These are phyloP conservation scores for Augiades crinisus DNA, from an alignment of 2,888 invertebrate genomes.

Conservation along the genomic window DNA sequence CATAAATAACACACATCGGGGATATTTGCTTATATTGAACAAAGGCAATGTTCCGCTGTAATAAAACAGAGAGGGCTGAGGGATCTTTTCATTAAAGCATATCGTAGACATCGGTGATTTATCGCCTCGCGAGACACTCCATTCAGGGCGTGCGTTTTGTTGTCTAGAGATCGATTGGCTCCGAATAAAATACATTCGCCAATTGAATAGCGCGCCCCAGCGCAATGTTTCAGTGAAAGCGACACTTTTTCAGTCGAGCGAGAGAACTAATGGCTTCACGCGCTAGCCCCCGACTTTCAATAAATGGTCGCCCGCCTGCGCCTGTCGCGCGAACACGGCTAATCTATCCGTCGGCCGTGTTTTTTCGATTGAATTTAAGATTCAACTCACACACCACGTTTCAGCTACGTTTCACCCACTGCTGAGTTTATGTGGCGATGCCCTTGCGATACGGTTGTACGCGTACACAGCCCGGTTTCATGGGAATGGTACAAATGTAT, in stretches of 20 bases:
- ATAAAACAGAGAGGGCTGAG: slow-evolving; percentile 59
- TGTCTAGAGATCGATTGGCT: slow-evolving; percentile 74
- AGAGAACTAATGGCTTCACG: slow-evolving; percentile 72
- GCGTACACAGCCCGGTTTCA: slow-evolving; percentile 1
- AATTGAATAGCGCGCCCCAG: slow-evolving; percentile 69
- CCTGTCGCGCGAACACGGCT: slow-evolving; percentile 47
- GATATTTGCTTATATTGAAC: slow-evolving; percentile 28
- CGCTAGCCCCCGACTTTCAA: slow-evolving; percentile 71
- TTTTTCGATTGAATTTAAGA: slow-evolving; percentile 32
- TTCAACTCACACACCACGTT: slow-evolving; percentile 21
- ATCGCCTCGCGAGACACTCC: slow-evolving; percentile 72
- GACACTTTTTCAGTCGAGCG: slow-evolving; percentile 72
- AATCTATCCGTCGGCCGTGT: slow-evolving; percentile 48
- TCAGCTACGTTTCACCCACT: slow-evolving; percentile 10
- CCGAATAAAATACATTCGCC: slow-evolving; percentile 75
- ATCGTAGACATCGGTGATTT: slow-evolving; percentile 70
- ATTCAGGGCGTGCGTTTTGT: slow-evolving; percentile 73
- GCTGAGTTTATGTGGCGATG: not conserved
- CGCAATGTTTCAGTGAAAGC: slow-evolving; percentile 72
- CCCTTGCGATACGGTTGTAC: not conserved
- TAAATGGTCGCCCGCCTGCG: slow-evolving; percentile 57
- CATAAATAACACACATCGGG: slow-evolving; percentile 23
- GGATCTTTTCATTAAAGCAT: slow-evolving; percentile 75
- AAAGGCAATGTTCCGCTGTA: slow-evolving; percentile 35
- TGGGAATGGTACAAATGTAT: too few species aligned